Evolutionary conservation across 1,140 invertebrate genomes (phyloP), one percentile per base, ranked within the genome.

Genomic region (Pogonomyrmex barbatus): DNA sequence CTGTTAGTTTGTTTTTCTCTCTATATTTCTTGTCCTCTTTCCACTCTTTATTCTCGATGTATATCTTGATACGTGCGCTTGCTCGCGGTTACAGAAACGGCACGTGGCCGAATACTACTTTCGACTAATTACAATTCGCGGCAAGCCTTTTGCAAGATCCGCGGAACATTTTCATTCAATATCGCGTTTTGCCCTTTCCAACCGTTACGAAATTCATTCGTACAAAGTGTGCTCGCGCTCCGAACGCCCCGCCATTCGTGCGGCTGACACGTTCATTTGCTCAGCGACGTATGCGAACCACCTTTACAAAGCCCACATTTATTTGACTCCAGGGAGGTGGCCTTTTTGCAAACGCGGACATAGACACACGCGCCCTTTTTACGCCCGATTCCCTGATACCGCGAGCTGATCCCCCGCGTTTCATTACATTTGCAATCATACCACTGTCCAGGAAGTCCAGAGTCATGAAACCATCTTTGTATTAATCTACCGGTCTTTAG

Each of bases 391-490:
- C 79, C 39, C 68, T 60, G 79, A 83, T 83, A 83, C 42, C 33
- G 14, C 12, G 45, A 56, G 42, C n/a, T 24, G 24, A 68, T 68
- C 56, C 33, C 24, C 42, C 79, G 17, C 62, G 68, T 83, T 75
- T 83, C 79, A 83, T 83, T 83, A 75, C 79, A 83, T 83, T 75
- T 83, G 79, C 79, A 83, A 83, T 83, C 68, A 83, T 42, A 70
- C 39, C 79, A 71, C 52, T 71, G 79, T 83, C 54, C 67, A n/a
- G 39, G 54, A 60, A 47, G 79, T 45, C 42, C 50, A 10, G 68
- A 83, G 68, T 75, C 79, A 75, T 73, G 68, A 83, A 60, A 73
- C 54, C 68, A 75, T 83, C 68, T 83, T 56, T 75, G 75, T 83
- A 83, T 73, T 83, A 83, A 83, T 83, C 68, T 36, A 60, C 79